Percentiles rank a stretch among this genome's conserved stretches.
Conservation (phyloP, 2,113 vertebrate species). For the Scalopus aquaticus region DNA sequence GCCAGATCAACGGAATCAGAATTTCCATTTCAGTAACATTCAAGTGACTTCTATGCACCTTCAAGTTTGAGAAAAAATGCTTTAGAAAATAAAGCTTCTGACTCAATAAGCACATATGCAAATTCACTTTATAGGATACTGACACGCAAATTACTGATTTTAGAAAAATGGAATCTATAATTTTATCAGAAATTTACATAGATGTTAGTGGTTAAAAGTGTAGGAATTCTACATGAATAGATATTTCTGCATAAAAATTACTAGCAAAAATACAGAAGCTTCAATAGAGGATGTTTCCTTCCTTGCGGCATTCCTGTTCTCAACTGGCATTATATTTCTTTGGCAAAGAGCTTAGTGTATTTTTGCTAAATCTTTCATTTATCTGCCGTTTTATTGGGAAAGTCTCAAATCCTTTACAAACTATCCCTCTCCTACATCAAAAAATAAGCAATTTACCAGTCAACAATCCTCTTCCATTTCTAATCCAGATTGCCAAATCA, state of each 20-base stretch:
- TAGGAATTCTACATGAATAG: constrained; percentile 25
- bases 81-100: constrained; percentile 16
- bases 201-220: constrained; percentile 50
- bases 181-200: constrained; percentile 43
- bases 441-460: constrained; percentile 69
- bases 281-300: constrained; percentile 47
- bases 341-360: constrained; percentile 63
- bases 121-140: background rate
- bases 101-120: constrained; percentile 20
- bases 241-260: constrained; percentile 51
- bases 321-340: constrained; percentile 66
- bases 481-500: constrained; percentile 73
- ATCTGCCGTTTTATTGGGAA: constrained; percentile 58
- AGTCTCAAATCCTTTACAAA: constrained; percentile 64
- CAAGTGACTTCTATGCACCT: background rate
- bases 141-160: constrained; percentile 47
- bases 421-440: constrained; percentile 53
- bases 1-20: background rate
- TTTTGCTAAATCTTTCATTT: constrained; percentile 74
- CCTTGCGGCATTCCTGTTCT: constrained; percentile 59
- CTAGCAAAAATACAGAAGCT: constrained; percentile 1
- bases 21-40: constrained; percentile 3
- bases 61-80: background rate
- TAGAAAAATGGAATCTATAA: constrained; percentile 28
- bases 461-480: constrained; percentile 51